Conservation (phyloP, 2,113 vertebrate species). For the Phrynosoma blainvillii region DNA sequence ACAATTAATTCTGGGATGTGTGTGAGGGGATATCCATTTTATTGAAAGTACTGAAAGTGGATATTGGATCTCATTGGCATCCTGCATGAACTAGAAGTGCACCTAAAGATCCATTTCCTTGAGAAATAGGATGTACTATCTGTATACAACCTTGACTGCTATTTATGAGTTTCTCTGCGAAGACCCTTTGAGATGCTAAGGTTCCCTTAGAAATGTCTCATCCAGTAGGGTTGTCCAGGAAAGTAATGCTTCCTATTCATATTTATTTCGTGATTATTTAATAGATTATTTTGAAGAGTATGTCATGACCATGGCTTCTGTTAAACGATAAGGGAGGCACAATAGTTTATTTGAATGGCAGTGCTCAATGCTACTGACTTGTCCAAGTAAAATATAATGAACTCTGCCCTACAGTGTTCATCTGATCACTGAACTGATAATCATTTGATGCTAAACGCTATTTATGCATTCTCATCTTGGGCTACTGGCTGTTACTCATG, state of each 20-base stretch:
- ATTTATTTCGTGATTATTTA: too few relatives aligned
- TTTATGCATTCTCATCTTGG: background rate
- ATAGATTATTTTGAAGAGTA: too few relatives aligned
- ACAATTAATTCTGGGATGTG: too few relatives aligned
- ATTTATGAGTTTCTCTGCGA: background rate
- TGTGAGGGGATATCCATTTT: too few relatives aligned
- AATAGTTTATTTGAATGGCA: background rate
- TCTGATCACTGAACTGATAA: background rate
- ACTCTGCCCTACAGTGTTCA: background rate
- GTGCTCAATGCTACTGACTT: background rate
- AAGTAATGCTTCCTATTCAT: too few relatives aligned
- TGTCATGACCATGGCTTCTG: too few relatives aligned
- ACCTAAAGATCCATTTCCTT: background rate
- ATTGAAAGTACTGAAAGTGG: too few relatives aligned
- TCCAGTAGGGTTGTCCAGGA: background rate
- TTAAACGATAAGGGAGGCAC: too few relatives aligned
- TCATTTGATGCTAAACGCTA: background rate
- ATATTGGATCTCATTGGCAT: background rate
- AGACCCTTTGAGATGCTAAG: background rate
- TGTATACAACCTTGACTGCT: background rate
- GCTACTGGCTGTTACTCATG: background rate
- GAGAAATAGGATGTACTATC: background rate
- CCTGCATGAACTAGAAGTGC: background rate
- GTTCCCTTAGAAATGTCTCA: background rate
- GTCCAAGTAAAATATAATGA: background rate